Evolutionary conservation across 2,113 vertebrate genomes (phyloP), one percentile per base, ranked within the genome.

Genomic region (Ophiodon elongatus): DNA sequence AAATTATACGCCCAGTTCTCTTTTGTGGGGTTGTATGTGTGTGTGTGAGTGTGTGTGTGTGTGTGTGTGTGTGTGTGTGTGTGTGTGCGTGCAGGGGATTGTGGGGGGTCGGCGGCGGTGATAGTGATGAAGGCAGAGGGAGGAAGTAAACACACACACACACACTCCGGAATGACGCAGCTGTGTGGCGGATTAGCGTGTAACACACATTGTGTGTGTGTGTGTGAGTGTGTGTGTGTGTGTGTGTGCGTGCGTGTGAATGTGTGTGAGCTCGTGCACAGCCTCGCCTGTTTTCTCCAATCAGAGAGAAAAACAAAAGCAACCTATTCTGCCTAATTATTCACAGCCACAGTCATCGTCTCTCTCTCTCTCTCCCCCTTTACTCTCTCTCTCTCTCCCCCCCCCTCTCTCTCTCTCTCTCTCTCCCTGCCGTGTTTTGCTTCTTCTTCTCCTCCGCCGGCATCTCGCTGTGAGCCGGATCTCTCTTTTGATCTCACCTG

Each of bases 1-100:
- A 92, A 91, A 94, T 91, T 93, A 91, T 86, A 91, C 70, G 67
- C 88, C 85, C 69, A 79, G 82, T 88, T 87, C 76, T 85, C 72
- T 84, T 86, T 72, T 80, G 71, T 74, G n/a, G n/a, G n/a, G n/a
- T n/a, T n/a, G n/a, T n/a, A n/a, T n/a, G n/a, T n/a, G n/a, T n/a
- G n/a, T n/a, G 43, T 76, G 31, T 63, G 25, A 33, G 57, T 70
- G 14, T 50, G 57, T 74, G 31, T 65, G 23, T 65, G 64, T 66
- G 39, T 66, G 64, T 66, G 64, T 80, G 29, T 77, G 41, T 41
- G 79, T 72, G 31, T 57, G 75, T 76, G 60, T 76, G 72, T 73
- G 41, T 41, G 79, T 72, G 31, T 59, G 64, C 73, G 54, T 76
- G 73, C 23, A 50, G 73, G 66, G 70, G 79, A 85, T 84, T 89